Base-by-base conservation (phyloP, 2,888 invertebrate species). In the Meteorus colon region DNA sequence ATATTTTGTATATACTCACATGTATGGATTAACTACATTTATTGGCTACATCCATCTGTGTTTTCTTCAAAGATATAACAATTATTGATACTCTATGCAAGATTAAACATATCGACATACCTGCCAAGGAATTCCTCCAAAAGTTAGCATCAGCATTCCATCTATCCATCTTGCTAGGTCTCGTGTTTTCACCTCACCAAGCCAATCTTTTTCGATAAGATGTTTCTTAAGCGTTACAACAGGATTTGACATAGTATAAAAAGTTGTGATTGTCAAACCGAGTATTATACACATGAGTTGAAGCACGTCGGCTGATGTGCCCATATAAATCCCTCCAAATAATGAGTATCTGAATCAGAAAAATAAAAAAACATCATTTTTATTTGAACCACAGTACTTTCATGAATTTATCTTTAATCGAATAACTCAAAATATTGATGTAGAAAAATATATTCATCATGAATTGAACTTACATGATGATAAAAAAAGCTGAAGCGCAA, bases 101-200 rank as follows among this genome's bases (percentile, higher is more conserved):
- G 10, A 16, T 19, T 29, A 19, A n/a, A 59, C 6, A 45, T 14
- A 63, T 48, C 4, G 29, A 29, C 73, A 80, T 83, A 93, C 93
- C 92, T 94, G 93, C 92, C 93, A 94, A 29, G 94, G 93, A 81
- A 94, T 93, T 41, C 94, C 94, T 16, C 94, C 94, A 80, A 94
- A 93, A 29, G 93, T 89, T 34, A 94, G 90, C 65, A 94, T 89
- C 37, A 94, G 89, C 84, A 91, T 91, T 70, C 90, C 90, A 84
- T 94, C 94, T 68, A 92, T 84, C 91, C 93, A 93, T 68, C 90
- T 89, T 5, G 91, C 91, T 41, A 90, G 85, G 76, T 91, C 90
- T 72, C 89, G 85, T 45, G 85, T 84, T 45, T 90, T 89, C 62
- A 93, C 88, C 48, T 88, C 86, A 1, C 93, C 93, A 14, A 93